phyloP scores from a whole-genome alignment of 2,113 vertebrate species.

The Hyperopisus bebe region DNA sequence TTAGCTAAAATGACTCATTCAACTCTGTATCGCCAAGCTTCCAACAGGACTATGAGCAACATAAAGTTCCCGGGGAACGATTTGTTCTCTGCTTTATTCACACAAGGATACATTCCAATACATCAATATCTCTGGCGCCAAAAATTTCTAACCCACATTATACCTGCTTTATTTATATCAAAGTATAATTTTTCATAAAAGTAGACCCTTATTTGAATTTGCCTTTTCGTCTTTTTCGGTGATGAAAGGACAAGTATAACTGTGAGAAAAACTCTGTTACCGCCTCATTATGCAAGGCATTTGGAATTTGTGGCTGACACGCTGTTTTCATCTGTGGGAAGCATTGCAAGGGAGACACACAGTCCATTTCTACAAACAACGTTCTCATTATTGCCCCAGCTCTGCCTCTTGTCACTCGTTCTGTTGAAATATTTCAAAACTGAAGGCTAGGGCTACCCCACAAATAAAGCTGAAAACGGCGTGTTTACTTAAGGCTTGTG shows the following conservation, averaged over 20 bases:
- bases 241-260: not conserved
- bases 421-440: conserved; percentile 16
- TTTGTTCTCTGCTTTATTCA: not conserved
- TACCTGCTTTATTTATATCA: not conserved
- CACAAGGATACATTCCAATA: not conserved
- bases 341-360: not conserved
- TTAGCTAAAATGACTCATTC: not conserved
- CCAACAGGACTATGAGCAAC: not conserved
- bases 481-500: not conserved
- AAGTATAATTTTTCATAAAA: not conserved
- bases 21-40: not conserved
- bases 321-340: conserved; percentile 23
- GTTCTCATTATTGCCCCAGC: conserved; percentile 8
- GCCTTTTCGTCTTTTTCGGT: not conserved
- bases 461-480: not conserved
- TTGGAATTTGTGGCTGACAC: conserved; percentile 10
- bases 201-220: not conserved
- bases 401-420: not conserved
- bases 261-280: not conserved
- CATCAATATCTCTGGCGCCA: not conserved
- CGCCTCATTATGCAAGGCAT: conserved; percentile 17
- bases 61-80: not conserved
- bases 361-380: conserved; percentile 15
- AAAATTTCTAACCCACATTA: not conserved
- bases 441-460: not conserved